Base-by-base conservation (phyloP, 2,888 invertebrate genomes). In the Temnothorax ravouxi region DNA sequence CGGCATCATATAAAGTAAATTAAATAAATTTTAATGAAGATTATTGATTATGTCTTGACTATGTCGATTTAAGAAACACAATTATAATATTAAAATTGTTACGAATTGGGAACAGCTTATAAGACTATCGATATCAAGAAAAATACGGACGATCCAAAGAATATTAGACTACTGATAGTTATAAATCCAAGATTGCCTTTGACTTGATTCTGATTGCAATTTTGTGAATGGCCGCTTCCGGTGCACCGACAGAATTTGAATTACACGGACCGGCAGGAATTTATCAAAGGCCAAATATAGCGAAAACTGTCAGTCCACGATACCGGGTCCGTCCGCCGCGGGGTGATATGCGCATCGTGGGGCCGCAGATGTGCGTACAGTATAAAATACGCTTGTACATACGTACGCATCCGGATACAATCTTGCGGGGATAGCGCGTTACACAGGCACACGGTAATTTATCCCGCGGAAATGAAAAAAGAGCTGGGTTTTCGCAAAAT, bases 271-370 rank as follows among this genome's bases (percentile, higher is more conserved):
- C 69, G 44, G 41, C 38, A 41, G 75, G 74, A 87, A 89, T 87
- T 89, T 86, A 83, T 88, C 90, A 82, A 87, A 88, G 75, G 84
- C 72, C 81, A 83, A 86, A 84, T 88, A 83, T 61, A 56, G 79
- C 61, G 87, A 83, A 89, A 89, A 88, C 87, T 88, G 85, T 80
- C 79, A 85, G 75, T 79, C 44, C 41, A 64, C 74, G 61, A 69
- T 69, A 56, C 59, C 47, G 76, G n/a, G 15, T 29, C 34, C 74
- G 52, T 44, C 21, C 11, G 59, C 71, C 59, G 18, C 72, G 54
- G 83, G 54, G 64, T 59, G 76, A 72, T 62, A 72, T 62, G 72
- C 75, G 59, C 75, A 66, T 3, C 21, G 66, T 15, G 66, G 34
- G 62, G 86, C 81, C 83, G 56, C 86, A 87, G 82, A 81, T 89